Percentiles rank a stretch among this genome's conserved stretches.
phyloP scores from a whole-genome alignment of 1,140 invertebrate genomes.

The Pristionchus pacificus region DNA sequence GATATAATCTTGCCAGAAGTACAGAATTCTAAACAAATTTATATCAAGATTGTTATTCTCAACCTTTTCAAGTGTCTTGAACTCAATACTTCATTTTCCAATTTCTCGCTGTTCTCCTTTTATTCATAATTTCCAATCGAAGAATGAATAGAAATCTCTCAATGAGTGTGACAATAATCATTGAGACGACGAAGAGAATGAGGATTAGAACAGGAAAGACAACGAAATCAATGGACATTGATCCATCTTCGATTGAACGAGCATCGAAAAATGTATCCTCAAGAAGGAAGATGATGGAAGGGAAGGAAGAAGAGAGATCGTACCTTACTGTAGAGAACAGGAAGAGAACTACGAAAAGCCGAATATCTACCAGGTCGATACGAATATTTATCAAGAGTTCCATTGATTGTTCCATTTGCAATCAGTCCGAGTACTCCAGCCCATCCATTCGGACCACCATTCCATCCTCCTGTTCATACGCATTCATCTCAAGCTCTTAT shows the following conservation, averaged over 20 bases:
- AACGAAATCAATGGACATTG: background rate
- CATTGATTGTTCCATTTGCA: background rate
- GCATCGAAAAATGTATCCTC: background rate
- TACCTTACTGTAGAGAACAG: background rate
- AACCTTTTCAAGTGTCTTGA: too few species aligned
- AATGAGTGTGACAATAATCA: background rate
- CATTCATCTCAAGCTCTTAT: background rate
- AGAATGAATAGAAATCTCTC: background rate
- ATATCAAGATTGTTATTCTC: background rate
- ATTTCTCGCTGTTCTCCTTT: background rate
- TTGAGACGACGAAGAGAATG: background rate
- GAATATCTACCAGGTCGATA: background rate
- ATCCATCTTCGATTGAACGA: background rate
- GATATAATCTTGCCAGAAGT: background rate
- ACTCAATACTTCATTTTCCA: background rate
- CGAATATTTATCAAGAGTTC: background rate
- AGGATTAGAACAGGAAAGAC: background rate
- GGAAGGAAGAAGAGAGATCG: too few species aligned
- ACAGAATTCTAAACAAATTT: background rate
- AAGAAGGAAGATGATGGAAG: background rate
- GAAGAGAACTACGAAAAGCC: background rate
- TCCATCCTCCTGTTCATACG: background rate
- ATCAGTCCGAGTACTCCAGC: background rate
- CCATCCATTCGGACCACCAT: background rate
- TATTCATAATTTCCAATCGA: background rate